phyloP scores from a whole-genome alignment of 2,888 invertebrate species.

The Drosophila silvestris region DNA sequence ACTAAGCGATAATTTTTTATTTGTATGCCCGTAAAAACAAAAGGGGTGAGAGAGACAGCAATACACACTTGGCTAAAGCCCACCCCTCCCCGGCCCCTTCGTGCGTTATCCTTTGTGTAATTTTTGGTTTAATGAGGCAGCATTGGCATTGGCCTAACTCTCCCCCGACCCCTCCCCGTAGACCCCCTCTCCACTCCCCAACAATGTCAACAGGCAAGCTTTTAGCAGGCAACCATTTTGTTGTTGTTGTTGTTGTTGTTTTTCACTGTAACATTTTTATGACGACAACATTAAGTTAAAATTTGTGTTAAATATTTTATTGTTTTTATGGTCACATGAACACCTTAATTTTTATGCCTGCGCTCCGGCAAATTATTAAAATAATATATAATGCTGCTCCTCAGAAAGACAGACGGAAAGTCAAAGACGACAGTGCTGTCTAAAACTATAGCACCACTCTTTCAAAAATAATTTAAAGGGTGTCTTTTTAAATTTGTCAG shows the following conservation, averaged over 20 bases:
- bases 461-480: background rate
- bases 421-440: background rate
- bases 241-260: slow-evolving; percentile 8
- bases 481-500: background rate
- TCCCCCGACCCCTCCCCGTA: slow-evolving; percentile 5
- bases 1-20: slow-evolving; percentile 73
- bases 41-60: slow-evolving; percentile 24
- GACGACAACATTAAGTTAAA: slow-evolving; percentile 74
- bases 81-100: slow-evolving; percentile 35
- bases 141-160: slow-evolving; percentile 56
- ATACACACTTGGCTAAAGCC: slow-evolving; percentile 35
- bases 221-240: slow-evolving; percentile 56
- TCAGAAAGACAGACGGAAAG: background rate
- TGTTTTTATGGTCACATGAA: slow-evolving; percentile 76
- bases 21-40: slow-evolving; percentile 49
- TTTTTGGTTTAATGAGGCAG: slow-evolving; percentile 80
- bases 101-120: slow-evolving; percentile 79
- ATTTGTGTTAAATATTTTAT: slow-evolving; percentile 82
- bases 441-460: slow-evolving; percentile 14
- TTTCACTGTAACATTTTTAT: slow-evolving; percentile 70
- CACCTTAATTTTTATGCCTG: slow-evolving; percentile 63
- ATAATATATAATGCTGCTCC: slow-evolving; percentile 28
- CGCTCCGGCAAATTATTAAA: slow-evolving; percentile 47
- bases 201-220: slow-evolving; percentile 31
- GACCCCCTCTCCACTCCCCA: background rate